A percentile compares a stretch with the other conserved stretches of the same genome.
Conservation (phyloP, 2,888 invertebrate species). For the Chloroclystis v-ata region DNA sequence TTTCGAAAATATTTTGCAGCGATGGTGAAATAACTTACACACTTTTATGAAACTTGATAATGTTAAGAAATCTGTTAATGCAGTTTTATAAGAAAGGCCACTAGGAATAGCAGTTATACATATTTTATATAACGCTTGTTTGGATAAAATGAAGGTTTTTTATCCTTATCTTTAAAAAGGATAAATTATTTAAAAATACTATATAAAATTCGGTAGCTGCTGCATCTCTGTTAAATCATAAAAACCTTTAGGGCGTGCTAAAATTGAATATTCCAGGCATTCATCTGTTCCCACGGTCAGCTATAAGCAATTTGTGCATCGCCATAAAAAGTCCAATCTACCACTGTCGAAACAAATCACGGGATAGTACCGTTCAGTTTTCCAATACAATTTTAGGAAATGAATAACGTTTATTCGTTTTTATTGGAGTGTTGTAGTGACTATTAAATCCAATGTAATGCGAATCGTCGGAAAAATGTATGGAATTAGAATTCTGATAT, state of each 20-base stretch:
- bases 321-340: conserved; percentile 10
- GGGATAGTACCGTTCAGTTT: conserved; percentile 12
- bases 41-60: too few relatives aligned
- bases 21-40: too few relatives aligned
- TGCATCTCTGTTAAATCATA: neutral
- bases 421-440: conserved; percentile 17
- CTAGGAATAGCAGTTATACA: too few relatives aligned
- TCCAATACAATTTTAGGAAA: conserved; percentile 17
- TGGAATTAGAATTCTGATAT: conserved; percentile 16
- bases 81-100: too few relatives aligned
- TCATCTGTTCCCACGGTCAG: neutral
- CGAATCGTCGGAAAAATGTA: conserved; percentile 37
- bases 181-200: too few relatives aligned
- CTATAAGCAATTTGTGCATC: conserved; percentile 2
- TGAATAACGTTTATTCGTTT: conserved; percentile 20
- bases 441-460: conserved; percentile 12
- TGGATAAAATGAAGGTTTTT: too few relatives aligned
- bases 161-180: too few relatives aligned
- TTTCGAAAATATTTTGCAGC: too few relatives aligned
- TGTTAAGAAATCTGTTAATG: too few relatives aligned
- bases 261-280: neutral
- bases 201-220: too few relatives aligned
- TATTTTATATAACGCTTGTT: too few relatives aligned
- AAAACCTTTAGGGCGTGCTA: neutral
- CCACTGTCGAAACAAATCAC: conserved; percentile 17